Evolutionary conservation across 2,113 vertebrate species (phyloP), one percentile per base, ranked within the genome.

Genomic region (Illadopsis cleaveri): DNA sequence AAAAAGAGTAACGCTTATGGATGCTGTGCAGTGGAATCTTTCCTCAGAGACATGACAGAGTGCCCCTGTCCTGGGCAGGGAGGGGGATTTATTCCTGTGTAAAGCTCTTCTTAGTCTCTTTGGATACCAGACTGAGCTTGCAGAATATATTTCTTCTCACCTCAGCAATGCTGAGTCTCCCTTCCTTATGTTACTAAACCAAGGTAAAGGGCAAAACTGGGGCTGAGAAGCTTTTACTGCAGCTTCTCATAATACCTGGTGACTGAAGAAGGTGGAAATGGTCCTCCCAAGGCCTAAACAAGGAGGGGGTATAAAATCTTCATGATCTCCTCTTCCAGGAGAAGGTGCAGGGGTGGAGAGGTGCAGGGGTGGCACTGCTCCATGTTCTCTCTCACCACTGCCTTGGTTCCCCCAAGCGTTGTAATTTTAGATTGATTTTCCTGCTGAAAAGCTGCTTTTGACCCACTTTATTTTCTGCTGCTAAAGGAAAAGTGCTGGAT

Each of bases 351-450:
- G 86, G 57, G 35, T 58, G 82, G 70, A 17, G 60, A 7, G 9
- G 72, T 30, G 77, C 68, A 86, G 62, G 33, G 62, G 62, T 69
- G 68, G 60, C 44, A 27, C 1, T 1, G 11, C 64, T 86, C 64
- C 17, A 5, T 54, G 42, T 45, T 71, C 69, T 35, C 38, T 65
- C 51, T 66, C 61, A 8, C 66, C 80, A 9, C 71, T 70, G 89
- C 77, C 81, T 45, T 6, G 54, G 51, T 93, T 83, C 85, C 80
- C 90, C 65, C 70, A 60, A 64, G 47, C 68, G 47, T 8, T 78
- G 89, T 81, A 75, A 95, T 95, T 95, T 90, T 64, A 89, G 72
- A 78, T 92, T 56, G 86, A 75, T 92, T 93, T 94, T 93, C 79
- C 64, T 93, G 37, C 76, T 51, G 68, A 66, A 94, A 93, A 80